A percentile compares a stretch with the other conserved stretches of the same genome.
Evolutionary conservation across 2,888 invertebrate species (phyloP).

Genomic region (Plutella xylostella): DNA sequence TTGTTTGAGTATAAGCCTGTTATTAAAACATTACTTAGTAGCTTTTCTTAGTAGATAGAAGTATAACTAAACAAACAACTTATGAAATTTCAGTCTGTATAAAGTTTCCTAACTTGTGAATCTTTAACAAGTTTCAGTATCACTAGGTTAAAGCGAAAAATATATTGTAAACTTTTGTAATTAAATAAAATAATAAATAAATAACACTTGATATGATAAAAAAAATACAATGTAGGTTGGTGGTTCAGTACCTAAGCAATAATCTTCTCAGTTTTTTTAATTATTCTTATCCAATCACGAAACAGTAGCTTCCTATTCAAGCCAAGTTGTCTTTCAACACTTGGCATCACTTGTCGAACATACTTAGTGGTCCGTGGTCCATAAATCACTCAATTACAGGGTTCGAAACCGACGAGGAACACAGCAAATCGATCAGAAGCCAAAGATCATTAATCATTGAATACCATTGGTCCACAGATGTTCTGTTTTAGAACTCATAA

Average conservation of each 20-base stretch:
- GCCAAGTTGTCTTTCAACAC: conserved; percentile 42
- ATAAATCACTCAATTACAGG: conserved; percentile 63
- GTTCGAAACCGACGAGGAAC: conserved; percentile 27
- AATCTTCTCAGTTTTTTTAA: no score
- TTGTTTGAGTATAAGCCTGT: no score
- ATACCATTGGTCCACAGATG: no score
- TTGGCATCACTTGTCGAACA: conserved; percentile 50
- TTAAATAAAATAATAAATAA: not conserved
- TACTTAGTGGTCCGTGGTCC: conserved; percentile 48
- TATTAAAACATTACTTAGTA: no score
- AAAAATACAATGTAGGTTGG: no score
- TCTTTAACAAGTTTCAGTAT: not conserved
- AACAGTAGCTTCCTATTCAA: not conserved
- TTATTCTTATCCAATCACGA: no score
- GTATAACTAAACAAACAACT: not conserved
- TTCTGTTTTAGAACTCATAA: not conserved
- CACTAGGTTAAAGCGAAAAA: not conserved
- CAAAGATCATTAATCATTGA: conserved; percentile 37
- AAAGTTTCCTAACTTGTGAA: not conserved
- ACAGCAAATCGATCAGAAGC: conserved; percentile 40
- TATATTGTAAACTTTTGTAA: no score
- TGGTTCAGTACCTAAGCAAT: no score
- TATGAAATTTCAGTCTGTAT: not conserved
- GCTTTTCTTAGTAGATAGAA: not conserved
- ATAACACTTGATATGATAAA: no score